Conservation (phyloP, 2,888 invertebrate genomes). For the Cotesia congregata region DNA sequence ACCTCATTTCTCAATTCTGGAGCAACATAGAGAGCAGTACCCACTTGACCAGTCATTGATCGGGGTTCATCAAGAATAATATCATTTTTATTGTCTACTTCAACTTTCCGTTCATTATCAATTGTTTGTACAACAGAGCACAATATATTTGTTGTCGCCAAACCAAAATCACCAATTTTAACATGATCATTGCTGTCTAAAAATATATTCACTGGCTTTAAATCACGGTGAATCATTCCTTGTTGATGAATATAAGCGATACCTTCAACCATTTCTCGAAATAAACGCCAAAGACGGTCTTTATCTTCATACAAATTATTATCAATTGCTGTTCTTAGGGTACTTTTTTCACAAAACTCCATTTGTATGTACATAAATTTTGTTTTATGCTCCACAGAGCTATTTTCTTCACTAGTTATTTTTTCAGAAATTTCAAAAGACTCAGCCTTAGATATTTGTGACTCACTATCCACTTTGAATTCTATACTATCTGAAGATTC, state of each 20-base stretch:
- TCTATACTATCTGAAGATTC: slow-evolving; percentile 76
- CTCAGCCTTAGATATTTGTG: slow-evolving; percentile 53
- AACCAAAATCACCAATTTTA: slow-evolving; percentile 98
- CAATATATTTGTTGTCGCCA: slow-evolving; percentile 87
- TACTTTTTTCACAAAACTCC: slow-evolving; percentile 99
- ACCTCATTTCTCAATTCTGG: slow-evolving; percentile 86
- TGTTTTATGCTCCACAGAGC: slow-evolving; percentile 64
- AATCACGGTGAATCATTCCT: slow-evolving; percentile 88
- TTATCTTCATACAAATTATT: slow-evolving; percentile 82
- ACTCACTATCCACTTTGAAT: slow-evolving; percentile 72
- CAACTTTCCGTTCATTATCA: slow-evolving; percentile 58
- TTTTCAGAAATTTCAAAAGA: slow-evolving; percentile 44
- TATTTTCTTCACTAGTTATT: slow-evolving; percentile 39
- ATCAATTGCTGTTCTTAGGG: slow-evolving; percentile 90
- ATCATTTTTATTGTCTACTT: slow-evolving; percentile 59
- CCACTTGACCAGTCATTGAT: slow-evolving; percentile 87
- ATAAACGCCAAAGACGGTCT: slow-evolving; percentile 90
- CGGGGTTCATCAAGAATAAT: slow-evolving; percentile 63
- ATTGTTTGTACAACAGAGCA: slow-evolving; percentile 58
- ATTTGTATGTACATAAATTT: slow-evolving; percentile 94
- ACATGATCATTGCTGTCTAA: slow-evolving; percentile 94
- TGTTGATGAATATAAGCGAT: slow-evolving; percentile 93
- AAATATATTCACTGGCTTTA: slow-evolving; percentile 95
- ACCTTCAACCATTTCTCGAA: slow-evolving; percentile 94
- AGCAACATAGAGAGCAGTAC: slow-evolving; percentile 95